Evolutionary conservation across 2,888 invertebrate genomes (phyloP).

Genomic region (Microdon myrmicae): DNA sequence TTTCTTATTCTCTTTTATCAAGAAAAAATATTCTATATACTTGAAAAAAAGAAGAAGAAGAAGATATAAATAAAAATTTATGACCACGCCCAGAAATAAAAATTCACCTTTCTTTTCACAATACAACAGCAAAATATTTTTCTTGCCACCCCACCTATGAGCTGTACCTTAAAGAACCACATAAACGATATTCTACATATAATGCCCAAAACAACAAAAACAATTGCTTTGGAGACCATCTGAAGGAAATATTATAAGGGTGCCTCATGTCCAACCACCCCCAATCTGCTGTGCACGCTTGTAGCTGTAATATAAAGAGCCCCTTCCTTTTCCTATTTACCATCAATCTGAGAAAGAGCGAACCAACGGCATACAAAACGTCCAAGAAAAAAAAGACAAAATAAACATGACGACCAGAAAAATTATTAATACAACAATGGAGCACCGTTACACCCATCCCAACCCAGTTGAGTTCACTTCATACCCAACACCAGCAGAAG

Average conservation of each 20-base stretch:
- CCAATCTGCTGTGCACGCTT: neutral
- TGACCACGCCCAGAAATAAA: constrained; percentile 53
- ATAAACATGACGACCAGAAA: constrained; percentile 5
- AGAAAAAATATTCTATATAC: constrained; percentile 28
- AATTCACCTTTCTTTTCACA: constrained; percentile 49
- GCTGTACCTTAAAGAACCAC: constrained; percentile 13
- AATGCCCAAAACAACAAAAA: constrained; percentile 17
- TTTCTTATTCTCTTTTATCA: constrained; percentile 49
- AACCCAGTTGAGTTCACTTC: too few relatives aligned
- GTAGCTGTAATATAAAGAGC: constrained; percentile 25
- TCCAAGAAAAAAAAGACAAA: neutral
- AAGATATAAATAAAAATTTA: constrained; percentile 49
- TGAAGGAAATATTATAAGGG: constrained; percentile 35
- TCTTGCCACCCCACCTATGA: constrained; percentile 20
- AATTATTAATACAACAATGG: constrained; percentile 51
- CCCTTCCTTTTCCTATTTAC: constrained; percentile 22
- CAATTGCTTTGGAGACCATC: constrained; percentile 4
- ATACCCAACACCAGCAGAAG: constrained; percentile 6
- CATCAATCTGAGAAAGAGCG: constrained; percentile 19
- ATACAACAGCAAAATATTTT: constrained; percentile 51
- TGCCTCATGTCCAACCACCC: constrained; percentile 25
- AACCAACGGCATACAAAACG: constrained; percentile 15
- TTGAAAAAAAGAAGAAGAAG: constrained; percentile 4
- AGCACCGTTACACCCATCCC: constrained; percentile 29
- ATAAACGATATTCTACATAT: constrained; percentile 46